Conservation (phyloP, 2,113 vertebrate species). For the Shinisaurus crocodilurus region DNA sequence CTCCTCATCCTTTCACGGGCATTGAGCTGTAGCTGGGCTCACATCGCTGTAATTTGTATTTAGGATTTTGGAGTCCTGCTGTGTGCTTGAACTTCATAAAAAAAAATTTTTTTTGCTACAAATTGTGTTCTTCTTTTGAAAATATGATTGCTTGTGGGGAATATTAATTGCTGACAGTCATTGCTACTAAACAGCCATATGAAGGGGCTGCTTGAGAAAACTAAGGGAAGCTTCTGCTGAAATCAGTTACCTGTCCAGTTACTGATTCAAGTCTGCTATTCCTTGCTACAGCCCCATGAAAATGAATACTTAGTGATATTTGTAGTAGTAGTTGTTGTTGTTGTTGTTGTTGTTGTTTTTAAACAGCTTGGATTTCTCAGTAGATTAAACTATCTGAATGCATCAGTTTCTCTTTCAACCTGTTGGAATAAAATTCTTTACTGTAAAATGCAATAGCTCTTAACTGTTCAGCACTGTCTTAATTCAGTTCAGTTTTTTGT, state of each 20-base stretch:
- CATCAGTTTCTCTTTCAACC: constrained; percentile 45
- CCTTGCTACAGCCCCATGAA: constrained; percentile 51
- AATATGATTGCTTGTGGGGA: neutral
- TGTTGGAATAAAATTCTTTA: constrained; percentile 63
- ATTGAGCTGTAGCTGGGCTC: neutral
- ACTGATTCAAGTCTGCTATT: constrained; percentile 48
- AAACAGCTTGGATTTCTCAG: constrained; percentile 56
- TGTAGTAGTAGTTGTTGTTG: no score
- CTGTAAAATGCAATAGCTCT: constrained; percentile 50
- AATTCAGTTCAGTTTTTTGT: constrained; percentile 43
- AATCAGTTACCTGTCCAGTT: constrained; percentile 33
- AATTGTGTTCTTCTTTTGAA: neutral
- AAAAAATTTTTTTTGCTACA: neutral
- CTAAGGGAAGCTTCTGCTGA: constrained; percentile 44
- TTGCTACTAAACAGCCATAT: constrained; percentile 26
- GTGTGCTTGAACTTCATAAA: neutral
- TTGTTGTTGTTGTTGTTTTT: no score
- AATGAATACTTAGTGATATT: neutral
- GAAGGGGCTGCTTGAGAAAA: constrained; percentile 2
- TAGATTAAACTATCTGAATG: constrained; percentile 59
- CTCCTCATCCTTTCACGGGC: neutral
- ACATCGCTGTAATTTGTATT: neutral
- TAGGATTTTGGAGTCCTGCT: neutral
- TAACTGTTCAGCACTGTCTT: constrained; percentile 72
- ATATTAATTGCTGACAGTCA: neutral